Base-by-base conservation (phyloP, 2,113 vertebrate species). In the Panthera uncia region DNA sequence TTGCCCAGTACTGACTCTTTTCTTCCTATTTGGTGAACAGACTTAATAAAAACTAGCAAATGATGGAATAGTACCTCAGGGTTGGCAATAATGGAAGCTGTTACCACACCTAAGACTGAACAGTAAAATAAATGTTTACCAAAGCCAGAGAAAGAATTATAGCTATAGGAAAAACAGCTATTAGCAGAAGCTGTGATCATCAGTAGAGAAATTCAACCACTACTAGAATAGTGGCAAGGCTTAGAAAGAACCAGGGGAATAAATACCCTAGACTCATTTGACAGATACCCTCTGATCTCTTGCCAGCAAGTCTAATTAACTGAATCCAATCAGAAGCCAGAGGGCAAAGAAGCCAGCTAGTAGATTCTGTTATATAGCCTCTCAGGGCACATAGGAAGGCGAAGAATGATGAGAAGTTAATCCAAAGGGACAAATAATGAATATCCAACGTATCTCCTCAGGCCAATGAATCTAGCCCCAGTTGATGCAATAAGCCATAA, bases 121-220 rank as follows among this genome's bases (percentile, higher is more conserved):
- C n/a, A 76, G 78, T 68, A 78, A 89, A 96, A 83, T 57, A 88
- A 76, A 83, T 74, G 18, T 89, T 89, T 93, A 78, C 33, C 41
- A 78, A 71, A 96, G 33, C 61, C 19, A 76, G 16, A 68, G 18
- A 89, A 88, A 76, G 57, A 84, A 48, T 74, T 27, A 93, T 21
- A 33, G 31, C 76, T 93, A 4, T 38, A 68, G 29, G 36, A 93
- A 13, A 57, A 15, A 89, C 61, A 74, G 41, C 36, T 78, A 45
- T 66, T 45, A 83, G 89, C 1, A 82, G 10, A n/a, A 76, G 23
- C 36, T 83, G 12, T 83, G 36, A 84, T 89, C 48, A 29, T 33
- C 18, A 25, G 23, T 61, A n/a, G 61, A 83, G 25, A 38, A 76
- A 88, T 74, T 69, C 45, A 89, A 33, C 57, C 18, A 78, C 25